Evolutionary conservation across 1,140 invertebrate genomes (phyloP).

Genomic region (Bombus turneri): DNA sequence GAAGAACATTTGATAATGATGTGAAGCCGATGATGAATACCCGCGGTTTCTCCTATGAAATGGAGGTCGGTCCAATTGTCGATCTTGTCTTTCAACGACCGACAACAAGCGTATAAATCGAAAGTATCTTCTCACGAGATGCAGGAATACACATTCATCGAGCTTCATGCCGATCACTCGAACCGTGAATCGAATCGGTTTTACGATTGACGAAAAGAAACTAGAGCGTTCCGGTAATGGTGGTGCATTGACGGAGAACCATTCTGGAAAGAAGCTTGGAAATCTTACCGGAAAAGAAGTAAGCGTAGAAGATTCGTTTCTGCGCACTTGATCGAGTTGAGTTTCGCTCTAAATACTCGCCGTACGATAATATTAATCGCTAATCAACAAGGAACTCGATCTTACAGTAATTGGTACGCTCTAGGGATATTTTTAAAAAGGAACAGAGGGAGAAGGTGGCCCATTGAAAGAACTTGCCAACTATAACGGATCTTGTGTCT

Average conservation of each 20-base stretch:
- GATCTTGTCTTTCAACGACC: slow-evolving; percentile 16
- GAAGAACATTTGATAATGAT: not conserved
- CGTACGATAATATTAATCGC: slow-evolving; percentile 12
- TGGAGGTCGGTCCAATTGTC: not conserved
- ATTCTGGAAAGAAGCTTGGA: not conserved
- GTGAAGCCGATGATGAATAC: slow-evolving; percentile 8
- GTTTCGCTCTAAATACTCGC: not conserved
- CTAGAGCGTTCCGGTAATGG: not conserved
- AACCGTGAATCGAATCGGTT: not conserved
- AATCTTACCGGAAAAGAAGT: not conserved
- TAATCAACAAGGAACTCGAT: slow-evolving; percentile 6
- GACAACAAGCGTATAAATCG: not conserved
- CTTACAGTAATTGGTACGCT: not conserved
- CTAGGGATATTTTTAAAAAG: slow-evolving; percentile 21
- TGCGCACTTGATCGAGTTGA: not conserved
- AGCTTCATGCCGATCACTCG: not conserved
- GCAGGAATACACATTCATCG: not conserved
- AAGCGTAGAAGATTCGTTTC: not conserved
- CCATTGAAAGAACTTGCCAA: slow-evolving; percentile 33
- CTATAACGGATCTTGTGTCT: slow-evolving; percentile 38
- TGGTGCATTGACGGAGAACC: not conserved
- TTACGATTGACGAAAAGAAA: not conserved
- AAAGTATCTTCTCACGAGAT: not conserved
- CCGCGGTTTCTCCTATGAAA: not conserved
- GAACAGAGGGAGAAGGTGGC: slow-evolving; percentile 23